A percentile compares a stretch with the other conserved stretches of the same genome.
Evolutionary conservation across 2,113 vertebrate genomes (phyloP).

Genomic region (Microcebus jonahi): DNA sequence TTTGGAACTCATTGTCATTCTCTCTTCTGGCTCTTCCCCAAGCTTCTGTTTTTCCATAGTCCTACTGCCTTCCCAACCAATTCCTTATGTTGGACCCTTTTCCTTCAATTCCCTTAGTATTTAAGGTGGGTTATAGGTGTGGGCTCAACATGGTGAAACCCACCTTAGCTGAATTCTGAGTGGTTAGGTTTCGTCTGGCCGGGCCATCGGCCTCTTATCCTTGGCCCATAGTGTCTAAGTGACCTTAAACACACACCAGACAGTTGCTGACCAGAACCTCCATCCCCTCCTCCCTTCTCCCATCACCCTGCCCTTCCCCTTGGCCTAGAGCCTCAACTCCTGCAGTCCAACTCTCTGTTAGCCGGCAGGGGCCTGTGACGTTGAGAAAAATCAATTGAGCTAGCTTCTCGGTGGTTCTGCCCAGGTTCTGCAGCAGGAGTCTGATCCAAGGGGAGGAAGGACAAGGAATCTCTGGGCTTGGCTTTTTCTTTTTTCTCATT

Average conservation of each 20-base stretch:
- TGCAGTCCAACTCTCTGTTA: slow-evolving; percentile 59
- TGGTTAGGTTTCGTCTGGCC: background rate
- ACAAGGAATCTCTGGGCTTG: slow-evolving; percentile 10
- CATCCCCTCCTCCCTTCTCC: slow-evolving; percentile 10
- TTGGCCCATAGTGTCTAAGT: background rate
- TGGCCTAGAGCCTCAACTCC: slow-evolving; percentile 57
- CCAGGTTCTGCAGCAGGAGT: slow-evolving; percentile 57
- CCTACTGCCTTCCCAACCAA: background rate
- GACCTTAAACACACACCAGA: background rate
- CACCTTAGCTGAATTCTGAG: background rate
- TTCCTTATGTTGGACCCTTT: background rate
- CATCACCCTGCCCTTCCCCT: slow-evolving; percentile 9
- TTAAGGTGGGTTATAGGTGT: background rate
- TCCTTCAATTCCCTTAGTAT: background rate
- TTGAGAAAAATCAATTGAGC: slow-evolving; percentile 71
- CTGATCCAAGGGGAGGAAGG: slow-evolving; percentile 33
- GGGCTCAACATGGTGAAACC: background rate
- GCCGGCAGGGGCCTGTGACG: slow-evolving; percentile 48
- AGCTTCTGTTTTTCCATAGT: background rate
- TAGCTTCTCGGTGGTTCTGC: slow-evolving; percentile 61
- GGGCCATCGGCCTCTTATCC: background rate
- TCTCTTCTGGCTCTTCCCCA: slow-evolving; percentile 14
- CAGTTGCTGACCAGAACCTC: slow-evolving; percentile 37
- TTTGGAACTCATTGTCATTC: slow-evolving; percentile 61
- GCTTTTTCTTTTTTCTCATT: background rate